Base-by-base conservation (phyloP, 2,797 vertebrate genomes). In the Masticophis lateralis region DNA sequence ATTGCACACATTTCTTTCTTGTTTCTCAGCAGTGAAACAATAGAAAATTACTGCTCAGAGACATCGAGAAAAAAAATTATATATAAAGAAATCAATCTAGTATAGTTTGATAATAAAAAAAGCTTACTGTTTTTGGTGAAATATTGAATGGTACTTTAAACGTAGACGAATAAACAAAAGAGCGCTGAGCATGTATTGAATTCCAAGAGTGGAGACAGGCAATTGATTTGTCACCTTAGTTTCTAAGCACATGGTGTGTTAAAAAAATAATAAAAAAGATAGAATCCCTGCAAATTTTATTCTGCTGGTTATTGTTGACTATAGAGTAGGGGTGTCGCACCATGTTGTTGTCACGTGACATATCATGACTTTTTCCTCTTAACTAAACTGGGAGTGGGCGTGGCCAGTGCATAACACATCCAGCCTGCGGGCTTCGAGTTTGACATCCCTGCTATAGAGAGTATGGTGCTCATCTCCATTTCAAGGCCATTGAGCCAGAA, bases 21-120 rank as follows among this genome's bases (percentile, higher is more conserved):
- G 91, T 94, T 95, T 93, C 89, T 89, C 92, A n/a, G 61, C 90
- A 87, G 3, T 51, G 20, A 57, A 95, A 94, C 10, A 90, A 90
- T 32, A 89, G 59, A 86, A 93, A 95, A 90, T 89, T 83, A 86
- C 92, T 94, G 28, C 83, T 92, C 11, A 74, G 89, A 93, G 90
- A 60, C 22, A 53, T 12, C 74, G 11, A 66, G 28, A 20, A 0
- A 92, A 55, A 57, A 37, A 12, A 5, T 5, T n/a, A 20, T 18
- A 74, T 18, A 37, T 59, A 20, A 28, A 87, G 22, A 88, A 93
- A 91, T 47, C 27, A 63, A 5, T 89, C 5, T 47, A 83, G 53
- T 57, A 32, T 79, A 79, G 60, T 91, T 6, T 95, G 57, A 55
- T 32, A 92, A 7, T 8, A 3, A 3, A 92, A 92, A 92, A 11